phyloP scores from a whole-genome alignment of 2,113 vertebrate genomes.

The Myiopsitta monachus region DNA sequence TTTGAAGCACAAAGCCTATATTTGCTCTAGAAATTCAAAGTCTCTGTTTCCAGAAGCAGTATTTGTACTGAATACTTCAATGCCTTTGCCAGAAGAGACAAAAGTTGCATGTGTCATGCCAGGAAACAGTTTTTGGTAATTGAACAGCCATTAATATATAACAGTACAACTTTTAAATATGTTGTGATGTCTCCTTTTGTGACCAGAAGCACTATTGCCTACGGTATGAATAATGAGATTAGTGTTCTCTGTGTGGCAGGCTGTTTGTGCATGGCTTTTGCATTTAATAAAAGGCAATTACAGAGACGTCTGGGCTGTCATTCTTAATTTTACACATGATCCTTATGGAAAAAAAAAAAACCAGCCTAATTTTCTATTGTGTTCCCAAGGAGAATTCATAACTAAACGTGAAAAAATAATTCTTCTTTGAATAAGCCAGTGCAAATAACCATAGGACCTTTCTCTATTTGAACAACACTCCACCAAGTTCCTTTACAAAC shows the following conservation, averaged over 20 bases:
- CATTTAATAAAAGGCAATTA: slow-evolving; percentile 29
- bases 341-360: slow-evolving; percentile 32
- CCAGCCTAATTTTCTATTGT: neutral
- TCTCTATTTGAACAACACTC: neutral
- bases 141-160: neutral
- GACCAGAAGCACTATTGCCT: neutral
- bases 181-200: neutral
- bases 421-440: neutral
- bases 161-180: neutral
- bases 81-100: neutral
- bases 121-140: neutral
- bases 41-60: neutral
- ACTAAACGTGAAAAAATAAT: neutral
- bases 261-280: slow-evolving; percentile 17
- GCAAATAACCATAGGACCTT: neutral
- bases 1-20: neutral
- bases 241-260: neutral
- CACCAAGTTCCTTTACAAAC: neutral
- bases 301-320: slow-evolving; percentile 8
- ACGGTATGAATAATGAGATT: neutral
- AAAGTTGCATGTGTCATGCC: neutral
- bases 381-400: slow-evolving; percentile 11
- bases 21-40: neutral
- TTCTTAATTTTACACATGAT: slow-evolving; percentile 10
- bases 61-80: neutral